Base-by-base conservation (phyloP, 2,888 invertebrate genomes). In the Cephus runcator region DNA sequence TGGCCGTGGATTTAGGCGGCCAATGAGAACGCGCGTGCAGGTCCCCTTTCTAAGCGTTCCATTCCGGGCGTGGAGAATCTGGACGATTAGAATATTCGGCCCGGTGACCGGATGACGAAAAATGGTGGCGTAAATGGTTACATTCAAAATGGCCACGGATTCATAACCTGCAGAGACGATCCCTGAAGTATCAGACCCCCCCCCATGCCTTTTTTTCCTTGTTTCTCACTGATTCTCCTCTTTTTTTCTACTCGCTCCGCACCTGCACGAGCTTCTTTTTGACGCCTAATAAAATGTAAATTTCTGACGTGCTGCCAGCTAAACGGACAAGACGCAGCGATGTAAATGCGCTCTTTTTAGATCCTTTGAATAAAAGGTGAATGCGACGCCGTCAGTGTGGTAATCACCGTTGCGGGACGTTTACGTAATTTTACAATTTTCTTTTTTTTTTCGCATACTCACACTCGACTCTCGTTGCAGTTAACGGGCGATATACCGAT, bases 1-100 rank as follows among this genome's bases (percentile, higher is more conserved):
- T 91, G 91, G 90, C 90, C 86, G 89, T 88, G 88, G 88, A 90
- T 90, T 91, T 91, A 90, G 91, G 90, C 88, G 82, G 82, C 90
- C 91, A 91, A 91, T 91, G 83, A 80, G 80, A 31, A 76, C 77
- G 79, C 82, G 75, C 78, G 78, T 75, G 69, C 56, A 76, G 77
- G 80, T 79, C 86, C 88, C 87, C 88, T 87, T 88, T 88, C 88
- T 86, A 87, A 88, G 77, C 76, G 69, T 30, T 79, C 77, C 69
- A 30, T 34, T 73, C 76, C 81, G 80, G 69, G 79, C 83, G 82
- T 80, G 74, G 76, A 34, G 31, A 79, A 79, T 75, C 77, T 76
- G 75, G 40, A 74, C 75, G 73, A 81, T 82, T 83, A 83, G 82
- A 83, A 84, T 83, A 83, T 83, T 79, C 78, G 80, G 75, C 76